These are phyloP conservation scores for Poliocrania exsul DNA, from an alignment of 2,797 vertebrate genomes.

Conservation along the genomic window DNA sequence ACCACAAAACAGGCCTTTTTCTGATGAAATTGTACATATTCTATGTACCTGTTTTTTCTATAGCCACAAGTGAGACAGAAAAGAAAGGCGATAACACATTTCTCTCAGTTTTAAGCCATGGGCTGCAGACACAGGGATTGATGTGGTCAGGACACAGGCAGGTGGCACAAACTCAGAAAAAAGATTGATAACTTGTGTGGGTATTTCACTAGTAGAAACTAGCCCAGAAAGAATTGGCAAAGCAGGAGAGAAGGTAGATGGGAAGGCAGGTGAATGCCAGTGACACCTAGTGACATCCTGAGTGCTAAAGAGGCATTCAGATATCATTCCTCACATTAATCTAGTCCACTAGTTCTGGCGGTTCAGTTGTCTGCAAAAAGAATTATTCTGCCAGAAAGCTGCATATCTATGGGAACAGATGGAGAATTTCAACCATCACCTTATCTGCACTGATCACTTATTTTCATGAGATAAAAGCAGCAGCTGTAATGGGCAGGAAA, in stretches of 20 bases:
- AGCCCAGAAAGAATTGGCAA: not conserved
- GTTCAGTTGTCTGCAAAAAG: not conserved
- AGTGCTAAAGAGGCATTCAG: not conserved
- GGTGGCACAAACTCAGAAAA: not conserved
- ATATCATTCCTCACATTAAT: not conserved
- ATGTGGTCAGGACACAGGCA: not conserved
- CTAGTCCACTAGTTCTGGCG: not conserved
- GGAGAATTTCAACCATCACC: not conserved
- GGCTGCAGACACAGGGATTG: not conserved
- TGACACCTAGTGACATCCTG: not conserved
- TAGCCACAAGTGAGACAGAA: constrained; percentile 8
- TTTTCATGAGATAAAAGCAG: constrained; percentile 7
- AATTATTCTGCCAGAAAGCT: not conserved
- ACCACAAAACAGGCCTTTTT: constrained; percentile 1
- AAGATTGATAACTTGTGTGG: not conserved
- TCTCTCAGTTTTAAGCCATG: not conserved
- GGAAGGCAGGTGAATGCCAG: not conserved
- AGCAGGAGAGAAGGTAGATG: not conserved
- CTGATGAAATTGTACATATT: not conserved
- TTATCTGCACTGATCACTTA: not conserved
- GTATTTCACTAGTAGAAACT: not conserved
- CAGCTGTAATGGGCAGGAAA: not conserved
- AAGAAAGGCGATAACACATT: not conserved
- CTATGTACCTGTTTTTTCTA: not conserved
- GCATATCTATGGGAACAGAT: not conserved